phyloP scores from a whole-genome alignment of 2,113 vertebrate genomes.

The Mus pahari region DNA sequence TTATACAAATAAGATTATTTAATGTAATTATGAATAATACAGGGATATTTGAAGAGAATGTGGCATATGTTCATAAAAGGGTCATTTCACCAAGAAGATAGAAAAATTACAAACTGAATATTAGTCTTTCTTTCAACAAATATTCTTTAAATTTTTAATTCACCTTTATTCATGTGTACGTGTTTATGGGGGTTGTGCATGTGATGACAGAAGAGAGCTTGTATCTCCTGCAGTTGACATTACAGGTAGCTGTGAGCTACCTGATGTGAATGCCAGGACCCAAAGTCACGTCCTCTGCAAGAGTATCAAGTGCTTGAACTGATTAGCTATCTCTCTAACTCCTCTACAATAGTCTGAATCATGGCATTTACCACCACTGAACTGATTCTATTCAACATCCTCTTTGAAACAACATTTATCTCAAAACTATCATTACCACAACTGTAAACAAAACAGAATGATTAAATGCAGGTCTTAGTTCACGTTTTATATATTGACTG shows the following conservation, averaged over 20 bases:
- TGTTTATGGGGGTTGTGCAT: not conserved
- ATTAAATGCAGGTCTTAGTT: not conserved
- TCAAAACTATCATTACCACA: not conserved
- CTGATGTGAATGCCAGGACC: not conserved
- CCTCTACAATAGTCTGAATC: not conserved
- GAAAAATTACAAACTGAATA: slow-evolving; percentile 5
- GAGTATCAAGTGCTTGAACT: not conserved
- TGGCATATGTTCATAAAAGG: slow-evolving; percentile 19
- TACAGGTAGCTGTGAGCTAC: not conserved
- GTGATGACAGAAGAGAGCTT: not conserved
- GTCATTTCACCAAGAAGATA: slow-evolving; percentile 14
- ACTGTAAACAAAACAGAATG: not conserved
- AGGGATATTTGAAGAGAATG: not conserved
- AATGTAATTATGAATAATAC: slow-evolving; percentile 37
- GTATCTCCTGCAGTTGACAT: too few relatives aligned
- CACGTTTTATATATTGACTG: not conserved
- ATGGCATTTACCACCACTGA: not conserved
- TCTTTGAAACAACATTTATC: not conserved
- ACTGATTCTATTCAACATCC: not conserved
- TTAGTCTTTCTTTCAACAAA: not conserved
- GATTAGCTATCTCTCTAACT: not conserved
- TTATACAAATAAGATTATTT: not conserved
- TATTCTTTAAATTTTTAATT: not conserved
- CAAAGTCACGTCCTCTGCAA: not conserved
- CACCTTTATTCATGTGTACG: not conserved